Conservation (phyloP, 2,113 vertebrate genomes). For the Butorides virescens region DNA sequence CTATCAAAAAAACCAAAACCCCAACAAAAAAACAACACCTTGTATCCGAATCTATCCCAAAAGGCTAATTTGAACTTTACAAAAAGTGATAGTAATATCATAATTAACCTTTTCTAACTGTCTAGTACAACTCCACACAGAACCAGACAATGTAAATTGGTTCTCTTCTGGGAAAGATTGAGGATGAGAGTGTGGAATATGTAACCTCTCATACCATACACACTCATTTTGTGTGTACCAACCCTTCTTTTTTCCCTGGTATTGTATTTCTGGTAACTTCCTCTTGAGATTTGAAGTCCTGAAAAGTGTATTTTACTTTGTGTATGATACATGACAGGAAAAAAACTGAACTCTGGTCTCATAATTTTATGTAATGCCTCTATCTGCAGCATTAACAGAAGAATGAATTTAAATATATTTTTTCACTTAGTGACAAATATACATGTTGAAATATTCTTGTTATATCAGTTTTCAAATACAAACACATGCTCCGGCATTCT, state of each 20-base stretch:
- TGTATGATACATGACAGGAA: neutral
- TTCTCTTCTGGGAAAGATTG: neutral
- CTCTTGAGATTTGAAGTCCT: neutral
- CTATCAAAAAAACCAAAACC: neutral
- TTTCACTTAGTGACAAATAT: neutral
- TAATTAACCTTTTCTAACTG: neutral
- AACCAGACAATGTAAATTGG: neutral
- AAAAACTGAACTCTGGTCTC: neutral
- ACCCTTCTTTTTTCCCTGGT: neutral
- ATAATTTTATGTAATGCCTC: neutral
- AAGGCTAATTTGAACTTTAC: neutral
- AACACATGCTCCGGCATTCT: neutral
- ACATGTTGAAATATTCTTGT: neutral
- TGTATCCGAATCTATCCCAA: neutral
- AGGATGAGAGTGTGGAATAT: neutral
- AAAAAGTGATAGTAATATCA: neutral
- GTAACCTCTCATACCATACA: neutral
- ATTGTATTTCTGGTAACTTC: neutral
- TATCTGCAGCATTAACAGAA: neutral
- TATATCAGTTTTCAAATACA: neutral
- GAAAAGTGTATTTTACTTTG: neutral
- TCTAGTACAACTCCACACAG: neutral
- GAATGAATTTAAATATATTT: neutral
- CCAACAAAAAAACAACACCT: rapidly evolving
- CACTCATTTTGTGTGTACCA: neutral